Percentiles rank a stretch among this genome's conserved stretches.
Conservation (phyloP, 2,888 invertebrate species). For the Pemphredon lugubris region DNA sequence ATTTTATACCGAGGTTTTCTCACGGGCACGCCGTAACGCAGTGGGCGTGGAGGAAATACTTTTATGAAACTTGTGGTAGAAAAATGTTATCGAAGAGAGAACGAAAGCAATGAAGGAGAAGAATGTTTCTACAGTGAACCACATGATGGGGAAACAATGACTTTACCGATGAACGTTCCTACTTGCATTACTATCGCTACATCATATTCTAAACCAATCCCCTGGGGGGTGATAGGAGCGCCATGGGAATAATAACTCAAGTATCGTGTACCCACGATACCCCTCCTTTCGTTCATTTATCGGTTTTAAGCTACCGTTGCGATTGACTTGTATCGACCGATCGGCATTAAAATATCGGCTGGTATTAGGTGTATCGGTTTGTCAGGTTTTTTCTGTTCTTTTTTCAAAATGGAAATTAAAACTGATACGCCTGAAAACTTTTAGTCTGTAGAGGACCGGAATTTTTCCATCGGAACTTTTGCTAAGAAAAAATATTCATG, state of each 20-base stretch:
- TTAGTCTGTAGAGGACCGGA: too few species aligned
- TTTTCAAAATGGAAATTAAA: too few species aligned
- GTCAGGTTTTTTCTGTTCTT: too few species aligned
- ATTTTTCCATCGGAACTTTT: too few species aligned
- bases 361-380: too few species aligned
- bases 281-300: conserved; percentile 24
- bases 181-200: conserved; percentile 38
- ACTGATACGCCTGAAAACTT: too few species aligned
- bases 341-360: too few species aligned
- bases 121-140: background rate
- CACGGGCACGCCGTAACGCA: background rate
- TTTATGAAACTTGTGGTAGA: background rate
- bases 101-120: background rate
- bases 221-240: conserved; percentile 47
- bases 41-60: background rate
- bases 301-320: background rate
- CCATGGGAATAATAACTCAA: conserved; percentile 52
- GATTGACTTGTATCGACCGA: conserved; percentile 19
- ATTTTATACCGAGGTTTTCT: conserved; percentile 2
- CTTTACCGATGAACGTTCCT: conserved; percentile 40
- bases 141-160: conserved; percentile 37
- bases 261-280: conserved; percentile 26
- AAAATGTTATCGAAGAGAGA: conserved; percentile 7
- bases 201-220: conserved; percentile 37
- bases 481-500: too few species aligned